Base-by-base conservation (phyloP, 1,140 invertebrate genomes). In the Diprion similis region DNA sequence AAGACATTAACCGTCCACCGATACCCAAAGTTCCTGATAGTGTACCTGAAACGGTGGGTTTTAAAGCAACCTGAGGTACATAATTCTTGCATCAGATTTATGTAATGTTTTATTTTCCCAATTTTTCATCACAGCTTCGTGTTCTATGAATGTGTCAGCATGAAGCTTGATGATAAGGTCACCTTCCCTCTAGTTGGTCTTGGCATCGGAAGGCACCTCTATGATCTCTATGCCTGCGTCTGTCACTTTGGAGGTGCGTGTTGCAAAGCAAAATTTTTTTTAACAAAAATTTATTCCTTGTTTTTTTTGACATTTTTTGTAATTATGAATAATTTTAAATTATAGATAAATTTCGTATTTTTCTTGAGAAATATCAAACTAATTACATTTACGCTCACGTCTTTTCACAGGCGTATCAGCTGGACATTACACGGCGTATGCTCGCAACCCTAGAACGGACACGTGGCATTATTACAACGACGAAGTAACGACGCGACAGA, bases 391-490 rank as follows among this genome's bases (percentile, higher is more conserved):
- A 37, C 24, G 24, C 24, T 0, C 24, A 37, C 15, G 67, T 75
- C 75, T 76, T 77, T 84, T 88, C 83, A 77, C 82, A 90, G 92
- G 92, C 76, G 90, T 91, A 66, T 91, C 91, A 65, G 90, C 92
- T 48, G 93, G 93, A 1, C 93, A 94, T 81, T 94, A 94, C 78
- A 93, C 92, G 18, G 89, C 92, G 1, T 94, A 92, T 76, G 88
- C 91, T 10, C 91, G 91, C 79, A 92, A 93, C 84, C 90, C 92
- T 7, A 78, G 89, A 18, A 89, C 90, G 1, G 85, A 88, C n/a
- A 82, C 89, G 48, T 94, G 93, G 93, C 90, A 92, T 82, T 91
- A 93, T 78, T 94, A 92, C 80, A 94, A 94, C 79, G 93, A 94
- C 80, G 91, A 92, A 73, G 83, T 83, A 9, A 91, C 92, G 8